phyloP scores from a whole-genome alignment of 1,140 invertebrate species.

The Sipha flava region DNA sequence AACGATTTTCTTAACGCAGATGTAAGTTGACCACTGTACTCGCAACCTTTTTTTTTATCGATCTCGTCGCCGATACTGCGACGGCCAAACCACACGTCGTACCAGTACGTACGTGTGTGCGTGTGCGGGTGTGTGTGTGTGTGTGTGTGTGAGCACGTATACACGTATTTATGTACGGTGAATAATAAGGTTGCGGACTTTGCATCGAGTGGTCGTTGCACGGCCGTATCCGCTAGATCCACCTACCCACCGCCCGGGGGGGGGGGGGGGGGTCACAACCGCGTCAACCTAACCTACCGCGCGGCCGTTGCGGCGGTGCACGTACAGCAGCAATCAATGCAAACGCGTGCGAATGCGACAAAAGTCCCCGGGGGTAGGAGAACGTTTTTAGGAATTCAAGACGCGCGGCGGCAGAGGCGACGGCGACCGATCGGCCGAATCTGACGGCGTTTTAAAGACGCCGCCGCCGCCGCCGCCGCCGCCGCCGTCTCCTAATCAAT shows the following conservation, averaged over 20 bases:
- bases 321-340: background rate
- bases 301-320: no score
- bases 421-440: conserved; percentile 5
- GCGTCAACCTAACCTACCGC: no score
- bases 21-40: no score
- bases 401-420: background rate
- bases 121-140: no score
- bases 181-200: background rate
- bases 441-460: conserved; percentile 11
- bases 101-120: no score
- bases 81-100: no score
- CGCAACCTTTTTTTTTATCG: background rate
- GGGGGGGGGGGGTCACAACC: no score
- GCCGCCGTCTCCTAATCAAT: conserved; percentile 14
- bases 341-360: background rate
- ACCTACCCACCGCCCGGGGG: no score
- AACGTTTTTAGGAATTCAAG: background rate
- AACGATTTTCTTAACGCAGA: no score
- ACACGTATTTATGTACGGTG: background rate
- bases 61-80: background rate
- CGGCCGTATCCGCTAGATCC: no score
- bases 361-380: background rate
- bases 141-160: background rate
- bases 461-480: background rate
- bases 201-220: background rate